A percentile compares a stretch with the other conserved stretches of the same genome.
Evolutionary conservation across 2,888 invertebrate genomes (phyloP).

Genomic region (Stenotaenia linearis): DNA sequence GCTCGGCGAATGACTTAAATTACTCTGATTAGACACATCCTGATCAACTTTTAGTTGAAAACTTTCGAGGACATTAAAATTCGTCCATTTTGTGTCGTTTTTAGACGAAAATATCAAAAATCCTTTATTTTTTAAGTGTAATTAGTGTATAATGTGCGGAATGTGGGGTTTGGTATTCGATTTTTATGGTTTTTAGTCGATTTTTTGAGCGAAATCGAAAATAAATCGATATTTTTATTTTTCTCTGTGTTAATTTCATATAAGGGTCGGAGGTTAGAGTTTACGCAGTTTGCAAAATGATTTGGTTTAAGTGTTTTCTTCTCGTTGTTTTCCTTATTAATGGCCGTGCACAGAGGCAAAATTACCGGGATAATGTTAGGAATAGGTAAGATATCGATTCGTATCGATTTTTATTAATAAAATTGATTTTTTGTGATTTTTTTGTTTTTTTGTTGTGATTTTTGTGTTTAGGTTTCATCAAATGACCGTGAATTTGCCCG

Average conservation of each 20-base stretch:
- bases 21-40: background rate
- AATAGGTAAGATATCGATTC: background rate
- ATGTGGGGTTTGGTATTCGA: no score
- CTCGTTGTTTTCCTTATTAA: background rate
- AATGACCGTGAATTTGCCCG: no score
- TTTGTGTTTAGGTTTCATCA: no score
- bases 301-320: background rate
- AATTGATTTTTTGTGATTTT: no score
- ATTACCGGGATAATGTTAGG: background rate
- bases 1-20: background rate
- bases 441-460: no score
- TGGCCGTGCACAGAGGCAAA: background rate
- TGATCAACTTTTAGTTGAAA: background rate
- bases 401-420: background rate
- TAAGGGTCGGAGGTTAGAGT: background rate
- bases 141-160: no score
- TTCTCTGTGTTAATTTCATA: background rate
- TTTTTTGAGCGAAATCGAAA: no score
- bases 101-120: background rate
- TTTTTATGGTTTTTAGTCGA: no score
- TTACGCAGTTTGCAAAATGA: background rate
- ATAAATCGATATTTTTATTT: background rate
- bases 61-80: background rate
- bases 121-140: no score
- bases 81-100: no score